Percentiles rank a stretch among this genome's conserved stretches.
Conservation (phyloP, 1,140 invertebrate species). For the Polypedilum pembai region DNA sequence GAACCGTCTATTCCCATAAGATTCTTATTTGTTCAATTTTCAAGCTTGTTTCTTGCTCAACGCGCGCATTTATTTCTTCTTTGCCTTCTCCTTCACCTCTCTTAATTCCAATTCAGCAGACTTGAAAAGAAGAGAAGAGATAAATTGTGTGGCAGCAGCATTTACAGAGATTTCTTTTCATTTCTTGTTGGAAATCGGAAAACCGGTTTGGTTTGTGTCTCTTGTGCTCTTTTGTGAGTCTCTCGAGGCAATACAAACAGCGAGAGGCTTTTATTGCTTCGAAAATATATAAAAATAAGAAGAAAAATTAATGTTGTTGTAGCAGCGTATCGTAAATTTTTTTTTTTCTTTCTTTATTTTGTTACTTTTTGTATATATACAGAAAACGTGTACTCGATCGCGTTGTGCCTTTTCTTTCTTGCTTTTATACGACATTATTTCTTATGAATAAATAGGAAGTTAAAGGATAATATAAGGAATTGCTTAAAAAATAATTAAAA, state of each 20-base stretch:
- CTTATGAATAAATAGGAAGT: background rate
- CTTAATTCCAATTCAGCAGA: background rate
- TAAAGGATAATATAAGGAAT: no score
- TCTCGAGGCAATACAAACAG: background rate
- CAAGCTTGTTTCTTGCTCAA: background rate
- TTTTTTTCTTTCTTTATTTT: background rate
- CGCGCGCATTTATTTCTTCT: background rate
- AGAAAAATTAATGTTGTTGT: slow-evolving; percentile 25
- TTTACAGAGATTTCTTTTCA: background rate
- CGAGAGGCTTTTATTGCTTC: slow-evolving; percentile 16
- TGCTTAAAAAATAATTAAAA: no score
- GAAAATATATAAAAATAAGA: background rate
- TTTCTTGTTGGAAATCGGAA: background rate
- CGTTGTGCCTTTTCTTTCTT: background rate
- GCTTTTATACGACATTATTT: background rate
- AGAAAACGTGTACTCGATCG: slow-evolving; percentile 14
- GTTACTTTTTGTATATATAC: background rate
- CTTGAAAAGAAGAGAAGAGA: background rate
- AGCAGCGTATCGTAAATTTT: slow-evolving; percentile 6
- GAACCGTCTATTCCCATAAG: background rate
- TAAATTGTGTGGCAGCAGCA: background rate
- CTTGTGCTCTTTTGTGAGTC: slow-evolving; percentile 1
- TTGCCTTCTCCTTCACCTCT: background rate
- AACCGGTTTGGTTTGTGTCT: slow-evolving; percentile 20
- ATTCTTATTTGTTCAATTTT: background rate